phyloP scores from a whole-genome alignment of 2,113 vertebrate species.

The Vombatus ursinus region DNA sequence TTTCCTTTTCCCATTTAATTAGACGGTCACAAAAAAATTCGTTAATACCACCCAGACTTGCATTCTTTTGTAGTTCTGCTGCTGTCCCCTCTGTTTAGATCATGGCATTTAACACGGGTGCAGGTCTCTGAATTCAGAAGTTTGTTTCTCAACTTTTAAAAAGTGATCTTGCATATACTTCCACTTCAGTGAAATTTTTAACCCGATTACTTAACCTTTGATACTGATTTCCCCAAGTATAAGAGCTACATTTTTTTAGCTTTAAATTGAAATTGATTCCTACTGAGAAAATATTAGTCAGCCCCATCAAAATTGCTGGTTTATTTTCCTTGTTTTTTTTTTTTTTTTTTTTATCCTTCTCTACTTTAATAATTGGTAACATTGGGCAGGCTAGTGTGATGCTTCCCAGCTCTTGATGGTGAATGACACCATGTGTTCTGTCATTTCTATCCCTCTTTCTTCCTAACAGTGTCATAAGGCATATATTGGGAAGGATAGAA shows the following conservation, averaged over 20 bases:
- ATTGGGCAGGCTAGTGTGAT: neutral
- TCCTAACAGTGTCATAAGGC: neutral
- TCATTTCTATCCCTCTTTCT: neutral
- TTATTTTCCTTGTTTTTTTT: no score
- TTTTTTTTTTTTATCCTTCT: conserved; percentile 28
- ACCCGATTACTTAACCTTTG: conserved; percentile 50
- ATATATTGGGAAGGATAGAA: neutral
- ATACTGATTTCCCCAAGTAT: conserved; percentile 43
- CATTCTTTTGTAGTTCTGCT: conserved; percentile 10
- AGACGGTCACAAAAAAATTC: neutral
- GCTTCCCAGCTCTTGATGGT: neutral
- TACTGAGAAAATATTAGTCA: conserved; percentile 38
- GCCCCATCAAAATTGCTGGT: conserved; percentile 30
- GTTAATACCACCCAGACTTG: neutral
- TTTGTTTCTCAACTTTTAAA: conserved; percentile 69
- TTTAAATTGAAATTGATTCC: conserved; percentile 72
- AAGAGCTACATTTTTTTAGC: conserved; percentile 44
- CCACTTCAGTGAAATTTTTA: conserved; percentile 65
- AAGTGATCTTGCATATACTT: conserved; percentile 71
- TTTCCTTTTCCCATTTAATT: conserved; percentile 42
- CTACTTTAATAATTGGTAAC: conserved; percentile 54
- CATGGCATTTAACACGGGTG: conserved; percentile 65
- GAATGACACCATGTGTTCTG: conserved; percentile 29
- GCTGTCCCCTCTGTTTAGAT: conserved; percentile 51
- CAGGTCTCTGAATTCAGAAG: conserved; percentile 68